Evolutionary conservation across 2,797 vertebrate species (phyloP), one percentile per base, ranked within the genome.

Genomic region (Lepus oiostolus): DNA sequence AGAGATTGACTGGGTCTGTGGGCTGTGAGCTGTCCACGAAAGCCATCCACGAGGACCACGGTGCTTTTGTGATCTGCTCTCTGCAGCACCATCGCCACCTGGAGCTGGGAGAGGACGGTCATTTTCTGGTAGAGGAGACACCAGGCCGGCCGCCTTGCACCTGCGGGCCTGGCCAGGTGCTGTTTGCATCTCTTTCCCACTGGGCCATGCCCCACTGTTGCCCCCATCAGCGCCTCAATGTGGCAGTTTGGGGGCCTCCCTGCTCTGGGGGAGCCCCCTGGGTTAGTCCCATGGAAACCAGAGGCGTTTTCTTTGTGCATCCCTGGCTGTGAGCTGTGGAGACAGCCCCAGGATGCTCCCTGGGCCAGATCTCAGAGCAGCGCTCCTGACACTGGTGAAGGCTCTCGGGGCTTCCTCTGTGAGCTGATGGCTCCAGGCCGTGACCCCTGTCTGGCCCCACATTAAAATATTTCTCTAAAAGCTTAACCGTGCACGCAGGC

Each of bases 141-240:
- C 0, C 47, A 13, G 32, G 22, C 5, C 1, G 0, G 1, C 22
- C 24, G 52, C 42, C 24, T n/a, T 4, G 60, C 0, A 0, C 7
- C n/a, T 1, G n/a, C 1, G 21, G 21, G 30, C 16, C 52, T 21
- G 32, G 47, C 7, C 10, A 1, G 0, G 0, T 1, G 1, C 52
- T 22, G 11, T 47, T 50, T 7, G 4, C 7, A 6, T 16, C 35
- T 89, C 26, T 12, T 54, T 19, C 10, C 21, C 7, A 5, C 0
- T 0, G 21, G 50, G 24, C 14, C 60, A 0, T 2, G 9, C 68
- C 22, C 26, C 16, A 0, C 0, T 14, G 21, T 30, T 0, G 16
- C 52, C 22, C 58, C 21, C 0, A n/a, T 62, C 35, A 24, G 22
- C 17, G 35, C 11, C 60, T 32, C 7, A 0, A 5, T 19, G 65